phyloP scores from a whole-genome alignment of 2,113 vertebrate species.

The Corvus hawaiiensis region DNA sequence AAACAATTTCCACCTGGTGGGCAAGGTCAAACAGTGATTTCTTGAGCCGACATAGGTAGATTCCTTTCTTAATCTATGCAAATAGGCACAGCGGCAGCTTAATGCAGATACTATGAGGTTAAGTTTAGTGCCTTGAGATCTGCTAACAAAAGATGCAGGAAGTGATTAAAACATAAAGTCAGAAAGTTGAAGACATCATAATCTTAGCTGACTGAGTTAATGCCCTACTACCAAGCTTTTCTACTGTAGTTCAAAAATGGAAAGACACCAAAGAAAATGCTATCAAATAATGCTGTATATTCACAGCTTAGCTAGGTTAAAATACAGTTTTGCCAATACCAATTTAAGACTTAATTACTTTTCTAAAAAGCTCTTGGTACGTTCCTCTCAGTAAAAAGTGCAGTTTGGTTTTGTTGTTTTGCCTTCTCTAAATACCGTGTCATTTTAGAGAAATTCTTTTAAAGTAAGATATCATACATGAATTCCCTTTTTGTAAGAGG shows the following conservation, averaged over 20 bases:
- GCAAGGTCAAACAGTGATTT: not conserved
- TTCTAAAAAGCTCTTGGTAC: not conserved
- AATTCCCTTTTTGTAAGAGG: slow-evolving; percentile 56
- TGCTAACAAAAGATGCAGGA: not conserved
- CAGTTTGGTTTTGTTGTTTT: not conserved
- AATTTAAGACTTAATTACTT: not conserved
- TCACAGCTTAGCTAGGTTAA: not conserved
- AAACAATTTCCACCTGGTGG: not conserved
- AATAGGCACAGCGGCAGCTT: not conserved
- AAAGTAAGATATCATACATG: slow-evolving; percentile 24
- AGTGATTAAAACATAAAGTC: not conserved
- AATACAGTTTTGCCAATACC: not conserved
- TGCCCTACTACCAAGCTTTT: not conserved
- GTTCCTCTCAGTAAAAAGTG: not conserved
- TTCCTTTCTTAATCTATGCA: not conserved
- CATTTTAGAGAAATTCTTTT: slow-evolving; percentile 12
- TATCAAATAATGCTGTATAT: not conserved
- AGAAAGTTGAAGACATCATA: not conserved
- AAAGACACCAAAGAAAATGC: not conserved
- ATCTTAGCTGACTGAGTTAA: not conserved
- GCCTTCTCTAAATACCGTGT: not conserved
- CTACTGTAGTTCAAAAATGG: not conserved
- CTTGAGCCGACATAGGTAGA: not conserved
- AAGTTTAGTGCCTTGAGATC: not conserved
- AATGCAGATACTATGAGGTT: not conserved